phyloP scores from a whole-genome alignment of 1,140 invertebrate genomes.

The Caenorhabditis briggsae region DNA sequence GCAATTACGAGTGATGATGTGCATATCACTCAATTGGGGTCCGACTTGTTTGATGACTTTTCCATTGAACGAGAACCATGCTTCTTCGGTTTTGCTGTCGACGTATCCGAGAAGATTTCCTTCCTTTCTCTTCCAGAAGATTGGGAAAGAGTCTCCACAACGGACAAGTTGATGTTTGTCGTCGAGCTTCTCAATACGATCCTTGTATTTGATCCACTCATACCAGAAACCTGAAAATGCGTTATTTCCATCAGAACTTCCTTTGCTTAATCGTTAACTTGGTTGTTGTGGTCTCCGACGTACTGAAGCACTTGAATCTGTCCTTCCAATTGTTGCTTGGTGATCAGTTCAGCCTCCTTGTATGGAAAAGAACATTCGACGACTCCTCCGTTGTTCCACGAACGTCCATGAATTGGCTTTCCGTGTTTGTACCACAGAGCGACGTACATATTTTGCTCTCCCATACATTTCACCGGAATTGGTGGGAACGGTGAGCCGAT shows the following conservation, averaged over 20 bases:
- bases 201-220: background rate
- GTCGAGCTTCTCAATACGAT: background rate
- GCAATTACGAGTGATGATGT: slow-evolving; percentile 65
- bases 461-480: slow-evolving; percentile 41
- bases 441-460: slow-evolving; percentile 60
- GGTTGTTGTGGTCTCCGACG: slow-evolving; percentile 66
- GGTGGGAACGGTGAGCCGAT: slow-evolving; percentile 17
- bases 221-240: too few species aligned
- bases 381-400: slow-evolving; percentile 64
- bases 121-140: slow-evolving; percentile 57
- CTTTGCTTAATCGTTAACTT: slow-evolving; percentile 4
- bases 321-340: slow-evolving; percentile 57
- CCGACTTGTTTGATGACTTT: slow-evolving; percentile 15
- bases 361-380: slow-evolving; percentile 62
- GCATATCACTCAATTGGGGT: slow-evolving; percentile 58
- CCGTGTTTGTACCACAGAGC: slow-evolving; percentile 63
- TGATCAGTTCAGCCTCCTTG: slow-evolving; percentile 52
- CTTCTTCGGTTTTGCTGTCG: slow-evolving; percentile 61
- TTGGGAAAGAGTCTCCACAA: slow-evolving; percentile 61
- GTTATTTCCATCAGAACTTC: slow-evolving; percentile 53
- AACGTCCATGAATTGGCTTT: slow-evolving; percentile 63
- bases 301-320: slow-evolving; percentile 58
- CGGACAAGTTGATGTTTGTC: background rate
- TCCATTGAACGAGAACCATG: background rate
- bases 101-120: slow-evolving; percentile 65